These are phyloP conservation scores for Drosophila erecta DNA, from an alignment of 1,140 invertebrate genomes.

Conservation along the genomic window DNA sequence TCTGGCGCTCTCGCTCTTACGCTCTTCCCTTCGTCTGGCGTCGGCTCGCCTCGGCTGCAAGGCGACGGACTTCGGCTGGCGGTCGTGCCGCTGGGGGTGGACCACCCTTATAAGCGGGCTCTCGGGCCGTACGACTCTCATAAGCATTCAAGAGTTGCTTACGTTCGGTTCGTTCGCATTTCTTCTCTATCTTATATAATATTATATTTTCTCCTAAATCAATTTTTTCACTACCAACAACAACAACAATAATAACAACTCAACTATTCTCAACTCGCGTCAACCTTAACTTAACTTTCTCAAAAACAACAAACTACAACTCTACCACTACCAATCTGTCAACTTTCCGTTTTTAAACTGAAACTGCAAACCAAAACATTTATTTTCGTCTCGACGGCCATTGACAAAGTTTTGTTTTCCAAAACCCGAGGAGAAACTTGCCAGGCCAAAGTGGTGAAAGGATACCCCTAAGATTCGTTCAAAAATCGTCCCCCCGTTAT, in stretches of 20 bases:
- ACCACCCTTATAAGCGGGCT: slow-evolving; percentile 79
- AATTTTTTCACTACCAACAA: slow-evolving; percentile 83
- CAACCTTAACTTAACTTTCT: slow-evolving; percentile 76
- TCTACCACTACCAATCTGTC: slow-evolving; percentile 54
- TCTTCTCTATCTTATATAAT: slow-evolving; percentile 85
- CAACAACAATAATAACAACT: slow-evolving; percentile 74
- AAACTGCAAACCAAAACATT: slow-evolving; percentile 48
- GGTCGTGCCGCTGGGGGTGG: slow-evolving; percentile 28
- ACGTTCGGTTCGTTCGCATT: slow-evolving; percentile 85
- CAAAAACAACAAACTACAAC: slow-evolving; percentile 46
- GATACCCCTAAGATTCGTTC: slow-evolving; percentile 13
- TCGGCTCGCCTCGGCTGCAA: slow-evolving; percentile 14
- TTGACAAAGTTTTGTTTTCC: slow-evolving; percentile 50
- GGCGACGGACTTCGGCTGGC: not conserved
- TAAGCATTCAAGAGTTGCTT: slow-evolving; percentile 85
- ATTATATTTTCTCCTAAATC: slow-evolving; percentile 84
- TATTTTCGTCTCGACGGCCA: slow-evolving; percentile 51
- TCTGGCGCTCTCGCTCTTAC: slow-evolving; percentile 8
- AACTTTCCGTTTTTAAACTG: slow-evolving; percentile 51
- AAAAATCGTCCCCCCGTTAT: slow-evolving; percentile 43
- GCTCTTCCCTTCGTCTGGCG: slow-evolving; percentile 7
- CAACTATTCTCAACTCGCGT: slow-evolving; percentile 72
- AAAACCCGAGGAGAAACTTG: slow-evolving; percentile 9
- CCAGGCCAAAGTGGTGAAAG: slow-evolving; percentile 4
- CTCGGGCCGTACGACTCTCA: slow-evolving; percentile 64